Evolutionary conservation across 2,797 vertebrate genomes (phyloP).

Genomic region (Falco concolor): DNA sequence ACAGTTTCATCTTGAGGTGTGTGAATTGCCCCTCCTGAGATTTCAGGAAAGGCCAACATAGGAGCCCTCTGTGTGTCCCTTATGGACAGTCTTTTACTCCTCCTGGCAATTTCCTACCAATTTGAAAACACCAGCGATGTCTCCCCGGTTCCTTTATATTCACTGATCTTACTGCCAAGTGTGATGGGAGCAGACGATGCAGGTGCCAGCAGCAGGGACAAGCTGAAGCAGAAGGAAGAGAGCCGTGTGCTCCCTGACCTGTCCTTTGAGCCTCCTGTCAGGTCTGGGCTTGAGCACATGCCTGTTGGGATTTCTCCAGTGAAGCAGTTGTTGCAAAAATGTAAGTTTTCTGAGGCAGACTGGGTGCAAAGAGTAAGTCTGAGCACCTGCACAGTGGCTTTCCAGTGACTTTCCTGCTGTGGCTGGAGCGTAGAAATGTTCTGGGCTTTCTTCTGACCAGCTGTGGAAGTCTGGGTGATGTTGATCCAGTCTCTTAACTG

Average conservation of each 20-base stretch:
- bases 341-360: background rate
- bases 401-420: background rate
- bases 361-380: background rate
- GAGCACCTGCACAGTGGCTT: background rate
- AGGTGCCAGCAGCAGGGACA: background rate
- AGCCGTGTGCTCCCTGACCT: background rate
- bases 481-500: background rate
- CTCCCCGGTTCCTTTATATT: background rate
- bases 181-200: background rate
- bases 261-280: background rate
- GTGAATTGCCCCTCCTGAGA: background rate
- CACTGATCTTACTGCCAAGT: rapidly evolving
- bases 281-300: background rate
- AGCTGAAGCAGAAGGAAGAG: background rate
- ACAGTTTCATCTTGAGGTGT: background rate
- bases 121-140: background rate
- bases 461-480: background rate
- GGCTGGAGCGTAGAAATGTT: background rate
- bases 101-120: background rate
- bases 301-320: background rate
- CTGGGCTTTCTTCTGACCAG: background rate
- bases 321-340: background rate
- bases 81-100: background rate
- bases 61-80: rapidly evolving
- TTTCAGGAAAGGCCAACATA: background rate